A percentile compares a stretch with the other conserved stretches of the same genome.
These are phyloP conservation scores for Aldrovandia affinis DNA, from an alignment of 2,797 vertebrate species.

Conservation along the genomic window DNA sequence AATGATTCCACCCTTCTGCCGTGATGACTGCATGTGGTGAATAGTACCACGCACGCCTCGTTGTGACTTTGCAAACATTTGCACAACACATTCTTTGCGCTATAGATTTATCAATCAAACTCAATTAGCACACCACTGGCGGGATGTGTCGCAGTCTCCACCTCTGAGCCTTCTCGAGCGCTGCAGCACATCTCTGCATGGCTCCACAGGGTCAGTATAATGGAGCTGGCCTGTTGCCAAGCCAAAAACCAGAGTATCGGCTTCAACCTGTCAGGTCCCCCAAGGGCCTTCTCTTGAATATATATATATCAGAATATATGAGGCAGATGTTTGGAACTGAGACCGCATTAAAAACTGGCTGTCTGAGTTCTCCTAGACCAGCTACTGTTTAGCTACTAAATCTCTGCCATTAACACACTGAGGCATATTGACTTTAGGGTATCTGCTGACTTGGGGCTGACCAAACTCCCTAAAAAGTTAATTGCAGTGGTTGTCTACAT, in stretches of 20 bases:
- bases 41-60: neutral
- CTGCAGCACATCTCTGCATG: neutral
- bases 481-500: neutral
- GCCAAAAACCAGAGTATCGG: neutral
- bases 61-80: neutral
- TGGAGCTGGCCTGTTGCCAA: neutral
- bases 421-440: neutral
- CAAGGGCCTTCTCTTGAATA: neutral
- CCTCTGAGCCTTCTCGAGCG: neutral
- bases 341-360: neutral
- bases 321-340: neutral
- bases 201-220: neutral
- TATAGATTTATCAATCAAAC: neutral
- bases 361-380: neutral
- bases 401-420: neutral
- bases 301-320: neutral
- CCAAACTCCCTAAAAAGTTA: neutral
- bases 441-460: neutral
- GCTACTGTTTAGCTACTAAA: neutral
- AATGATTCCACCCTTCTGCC: neutral
- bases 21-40: neutral
- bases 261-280: neutral
- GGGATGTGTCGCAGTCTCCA: no score
- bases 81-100: neutral
- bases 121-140: neutral